These are phyloP conservation scores for Caradrina clavipalpis DNA, from an alignment of 2,888 invertebrate species.

Conservation along the genomic window DNA sequence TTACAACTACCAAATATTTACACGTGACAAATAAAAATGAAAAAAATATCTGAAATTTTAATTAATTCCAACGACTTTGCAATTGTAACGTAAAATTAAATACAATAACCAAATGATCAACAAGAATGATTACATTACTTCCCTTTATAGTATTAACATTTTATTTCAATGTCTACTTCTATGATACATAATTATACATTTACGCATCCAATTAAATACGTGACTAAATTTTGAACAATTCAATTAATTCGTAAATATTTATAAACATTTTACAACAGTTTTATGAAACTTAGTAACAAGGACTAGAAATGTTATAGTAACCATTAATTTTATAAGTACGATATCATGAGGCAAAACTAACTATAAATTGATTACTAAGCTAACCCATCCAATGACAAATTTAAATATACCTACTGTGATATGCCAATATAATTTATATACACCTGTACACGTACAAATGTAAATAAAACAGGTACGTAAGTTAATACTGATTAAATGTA, in stretches of 20 bases:
- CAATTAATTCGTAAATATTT: slow-evolving; percentile 81
- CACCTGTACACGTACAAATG: slow-evolving; percentile 77
- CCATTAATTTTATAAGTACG: slow-evolving; percentile 55
- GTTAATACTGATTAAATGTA: slow-evolving; percentile 34
- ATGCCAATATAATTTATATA: slow-evolving; percentile 86
- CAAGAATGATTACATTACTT: slow-evolving; percentile 81
- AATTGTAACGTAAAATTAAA: slow-evolving; percentile 12
- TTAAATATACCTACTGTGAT: slow-evolving; percentile 74
- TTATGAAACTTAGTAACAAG: slow-evolving; percentile 82
- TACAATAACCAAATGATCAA: slow-evolving; percentile 38
- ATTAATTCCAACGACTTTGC: slow-evolving; percentile 14
- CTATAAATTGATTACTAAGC: slow-evolving; percentile 54
- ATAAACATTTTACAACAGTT: slow-evolving; percentile 88
- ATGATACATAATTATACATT: slow-evolving; percentile 74
- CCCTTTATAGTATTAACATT: slow-evolving; percentile 80
- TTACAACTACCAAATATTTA: slow-evolving; percentile 40
- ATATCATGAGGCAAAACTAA: slow-evolving; percentile 57
- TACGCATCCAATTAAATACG: slow-evolving; percentile 77
- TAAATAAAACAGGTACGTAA: slow-evolving; percentile 53
- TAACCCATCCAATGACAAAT: slow-evolving; percentile 60
- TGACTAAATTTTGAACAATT: slow-evolving; percentile 78
- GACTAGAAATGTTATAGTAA: slow-evolving; percentile 68
- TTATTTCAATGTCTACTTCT: slow-evolving; percentile 74
- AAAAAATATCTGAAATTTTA: background rate
- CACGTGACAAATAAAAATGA: slow-evolving; percentile 27